phyloP scores from a whole-genome alignment of 2,888 invertebrate genomes.

The Melinaea menophilus region DNA sequence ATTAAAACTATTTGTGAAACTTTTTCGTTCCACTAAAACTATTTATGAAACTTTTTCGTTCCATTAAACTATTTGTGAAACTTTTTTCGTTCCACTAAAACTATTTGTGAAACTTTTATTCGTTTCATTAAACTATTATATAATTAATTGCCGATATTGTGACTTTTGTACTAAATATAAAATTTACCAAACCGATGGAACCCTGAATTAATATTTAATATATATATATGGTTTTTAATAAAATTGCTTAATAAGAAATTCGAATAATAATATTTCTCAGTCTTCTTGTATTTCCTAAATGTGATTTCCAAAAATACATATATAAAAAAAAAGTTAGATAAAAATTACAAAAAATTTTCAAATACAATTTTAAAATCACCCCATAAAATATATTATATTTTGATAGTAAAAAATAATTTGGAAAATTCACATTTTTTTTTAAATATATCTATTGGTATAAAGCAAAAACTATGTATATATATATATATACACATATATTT shows the following conservation, averaged over 20 bases:
- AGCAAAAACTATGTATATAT: conserved; percentile 7
- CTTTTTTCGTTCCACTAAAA: no score
- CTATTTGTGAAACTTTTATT: no score
- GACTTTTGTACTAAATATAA: conserved; percentile 27
- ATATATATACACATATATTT: conserved; percentile 9
- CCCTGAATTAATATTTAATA: conserved; percentile 11
- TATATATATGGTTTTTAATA: not conserved
- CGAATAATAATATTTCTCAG: conserved; percentile 11
- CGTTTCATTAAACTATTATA: not conserved
- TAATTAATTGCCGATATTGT: conserved; percentile 13
- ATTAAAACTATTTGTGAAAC: not conserved
- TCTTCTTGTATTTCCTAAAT: not conserved
- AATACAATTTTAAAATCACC: not conserved
- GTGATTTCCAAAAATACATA: not conserved
- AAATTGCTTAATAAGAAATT: conserved; percentile 13
- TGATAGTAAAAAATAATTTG: not conserved
- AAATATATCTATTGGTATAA: conserved; percentile 9
- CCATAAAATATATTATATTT: not conserved
- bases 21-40: no score
- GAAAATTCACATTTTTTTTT: not conserved
- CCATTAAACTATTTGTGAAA: no score
- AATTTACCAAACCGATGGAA: conserved; percentile 20
- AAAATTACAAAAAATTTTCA: not conserved
- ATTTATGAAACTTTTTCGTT: no score
- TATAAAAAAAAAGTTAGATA: not conserved